Base-by-base conservation (phyloP, 2,888 invertebrate genomes). In the Synergus itoensis region DNA sequence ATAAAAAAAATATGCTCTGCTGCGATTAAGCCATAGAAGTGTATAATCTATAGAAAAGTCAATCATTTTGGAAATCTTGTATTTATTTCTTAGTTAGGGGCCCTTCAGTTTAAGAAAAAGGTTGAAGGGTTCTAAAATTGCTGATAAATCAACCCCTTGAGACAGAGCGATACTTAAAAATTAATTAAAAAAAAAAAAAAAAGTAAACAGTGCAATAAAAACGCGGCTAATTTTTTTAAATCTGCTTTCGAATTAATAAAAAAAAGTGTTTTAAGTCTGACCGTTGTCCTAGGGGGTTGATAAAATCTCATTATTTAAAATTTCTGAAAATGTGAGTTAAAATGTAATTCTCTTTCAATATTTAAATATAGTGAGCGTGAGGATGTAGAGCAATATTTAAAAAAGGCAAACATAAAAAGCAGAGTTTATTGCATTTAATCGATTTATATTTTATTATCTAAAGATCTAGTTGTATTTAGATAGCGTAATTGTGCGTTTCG, bases 401-500 rank as follows among this genome's bases (percentile, higher is more conserved):
- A 83, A 82, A 67, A 62, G 73, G 60, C 75, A 78, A 75, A 79
- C 16, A 77, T 65, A 78, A 77, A 43, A 83, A 77, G 80, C 77
- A 81, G 79, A 83, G 75, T 81, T 82, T 79, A 81, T 77, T 82
- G 78, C 82, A 81, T 84, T 83, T 85, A 85, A 86, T 83, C 83
- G 80, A 84, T 83, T 84, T 86, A 83, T 84, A 86, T 85, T 85
- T 84, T 84, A 84, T 84, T 82, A 82, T 84, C 79, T 82, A 84
- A 83, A 81, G 80, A 78, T 67, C 57, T 83, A 84, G 81, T 83
- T 85, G 85, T 87, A 87, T 81, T 87, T 88, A 89, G 84, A 84
- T 88, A 89, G 84, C 63, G 75, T 80, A 82, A 82, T 84, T 84
- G 73, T 82, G 80, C 67, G 53, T 73, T 73, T 73, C 53, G 36